Percentiles rank a stretch among this genome's conserved stretches.
phyloP scores from a whole-genome alignment of 2,888 invertebrate genomes.

The Ormia ochracea region DNA sequence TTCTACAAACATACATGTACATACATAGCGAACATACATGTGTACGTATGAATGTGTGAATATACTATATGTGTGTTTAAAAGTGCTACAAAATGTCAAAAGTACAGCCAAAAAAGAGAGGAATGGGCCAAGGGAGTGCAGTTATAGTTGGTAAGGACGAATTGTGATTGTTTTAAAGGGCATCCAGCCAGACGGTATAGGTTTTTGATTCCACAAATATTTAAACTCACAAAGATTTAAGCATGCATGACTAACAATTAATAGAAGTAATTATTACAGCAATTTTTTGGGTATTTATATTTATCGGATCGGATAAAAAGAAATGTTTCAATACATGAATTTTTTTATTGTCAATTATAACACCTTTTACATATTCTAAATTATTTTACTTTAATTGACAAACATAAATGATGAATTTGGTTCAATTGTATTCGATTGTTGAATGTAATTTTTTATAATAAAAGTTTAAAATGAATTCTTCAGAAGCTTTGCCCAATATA shows the following conservation, averaged over 20 bases:
- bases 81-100: constrained; percentile 19
- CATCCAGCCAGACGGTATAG: not conserved
- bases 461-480: too few relatives aligned
- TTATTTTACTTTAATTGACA: too few relatives aligned
- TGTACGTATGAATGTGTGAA: too few relatives aligned
- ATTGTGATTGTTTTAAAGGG: constrained; percentile 17
- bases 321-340: too few relatives aligned
- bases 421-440: too few relatives aligned
- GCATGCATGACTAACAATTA: not conserved
- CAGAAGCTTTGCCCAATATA: too few relatives aligned
- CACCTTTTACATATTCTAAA: too few relatives aligned
- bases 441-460: too few relatives aligned
- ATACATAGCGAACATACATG: too few relatives aligned
- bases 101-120: not conserved
- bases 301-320: too few relatives aligned
- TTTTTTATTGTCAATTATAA: too few relatives aligned
- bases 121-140: constrained; percentile 13
- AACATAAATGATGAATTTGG: too few relatives aligned
- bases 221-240: not conserved
- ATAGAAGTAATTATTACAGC: not conserved
- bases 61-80: not conserved
- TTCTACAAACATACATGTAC: not conserved
- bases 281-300: not conserved
- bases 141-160: constrained; percentile 24
- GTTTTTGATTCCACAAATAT: not conserved